phyloP scores from a whole-genome alignment of 2,113 vertebrate species.

The Himantopus leucocephalus region DNA sequence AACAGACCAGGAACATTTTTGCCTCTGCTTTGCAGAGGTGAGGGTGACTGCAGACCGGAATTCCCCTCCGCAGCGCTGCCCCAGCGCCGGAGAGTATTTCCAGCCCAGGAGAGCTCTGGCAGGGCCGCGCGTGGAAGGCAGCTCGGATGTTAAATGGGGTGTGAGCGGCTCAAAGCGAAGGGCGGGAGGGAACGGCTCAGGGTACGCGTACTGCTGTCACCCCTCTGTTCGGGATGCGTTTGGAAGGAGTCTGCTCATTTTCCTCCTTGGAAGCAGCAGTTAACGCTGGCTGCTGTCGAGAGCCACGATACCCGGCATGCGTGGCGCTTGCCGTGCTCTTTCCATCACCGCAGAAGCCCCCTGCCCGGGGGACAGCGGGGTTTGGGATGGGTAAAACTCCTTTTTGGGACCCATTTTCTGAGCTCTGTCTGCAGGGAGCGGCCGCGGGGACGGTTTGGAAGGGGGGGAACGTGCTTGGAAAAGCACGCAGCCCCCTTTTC shows the following conservation, averaged over 20 bases:
- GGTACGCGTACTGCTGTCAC: background rate
- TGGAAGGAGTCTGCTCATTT: background rate
- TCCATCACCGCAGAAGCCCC: background rate
- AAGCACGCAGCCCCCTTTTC: background rate
- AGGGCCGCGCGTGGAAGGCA: background rate
- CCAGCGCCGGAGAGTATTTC: background rate
- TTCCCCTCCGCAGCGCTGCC: background rate
- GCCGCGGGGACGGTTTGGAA: background rate
- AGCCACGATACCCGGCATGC: background rate
- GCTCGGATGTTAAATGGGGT: background rate
- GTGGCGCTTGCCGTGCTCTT: background rate
- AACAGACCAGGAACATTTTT: background rate
- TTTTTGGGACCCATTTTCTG: background rate
- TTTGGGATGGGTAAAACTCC: background rate
- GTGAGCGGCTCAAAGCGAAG: background rate
- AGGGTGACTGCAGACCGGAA: too few relatives aligned
- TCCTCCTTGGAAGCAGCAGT: background rate
- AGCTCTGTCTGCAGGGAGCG: background rate
- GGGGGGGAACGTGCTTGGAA: background rate
- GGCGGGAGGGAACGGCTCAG: background rate
- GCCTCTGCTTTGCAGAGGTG: too few relatives aligned
- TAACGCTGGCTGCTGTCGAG: background rate
- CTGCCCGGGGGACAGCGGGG: background rate
- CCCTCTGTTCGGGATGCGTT: background rate
- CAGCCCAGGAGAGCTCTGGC: background rate